phyloP scores from a whole-genome alignment of 2,888 invertebrate genomes.

The Lacanobia oleracea region DNA sequence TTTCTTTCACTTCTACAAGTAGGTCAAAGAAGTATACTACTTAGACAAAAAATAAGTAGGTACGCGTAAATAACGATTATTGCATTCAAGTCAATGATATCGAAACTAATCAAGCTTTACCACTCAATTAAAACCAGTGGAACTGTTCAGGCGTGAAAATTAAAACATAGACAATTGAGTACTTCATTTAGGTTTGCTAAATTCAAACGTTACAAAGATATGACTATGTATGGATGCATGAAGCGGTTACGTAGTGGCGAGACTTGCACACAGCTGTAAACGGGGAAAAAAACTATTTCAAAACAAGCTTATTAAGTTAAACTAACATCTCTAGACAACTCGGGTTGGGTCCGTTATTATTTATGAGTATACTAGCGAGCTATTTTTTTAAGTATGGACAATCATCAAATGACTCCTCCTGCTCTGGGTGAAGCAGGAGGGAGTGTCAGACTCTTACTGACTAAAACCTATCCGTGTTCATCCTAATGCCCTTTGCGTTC shows the following conservation, averaged over 20 bases:
- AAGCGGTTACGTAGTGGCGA: constrained; percentile 16
- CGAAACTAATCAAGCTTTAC: constrained; percentile 42
- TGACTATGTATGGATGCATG: constrained; percentile 9
- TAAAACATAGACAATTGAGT: constrained; percentile 18
- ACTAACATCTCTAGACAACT: constrained; percentile 22
- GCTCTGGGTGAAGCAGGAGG: too few species aligned
- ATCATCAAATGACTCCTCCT: too few species aligned
- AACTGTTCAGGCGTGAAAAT: constrained; percentile 36
- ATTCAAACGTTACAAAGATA: constrained; percentile 16
- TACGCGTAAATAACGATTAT: constrained; percentile 7
- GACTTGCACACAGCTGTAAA: constrained; percentile 18
- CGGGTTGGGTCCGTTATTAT: neutral
- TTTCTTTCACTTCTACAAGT: constrained; percentile 20
- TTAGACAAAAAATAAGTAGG: constrained; percentile 10
- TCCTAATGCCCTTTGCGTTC: too few species aligned
- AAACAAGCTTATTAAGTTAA: constrained; percentile 27
- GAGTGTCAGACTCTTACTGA: too few species aligned
- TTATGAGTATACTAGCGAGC: neutral
- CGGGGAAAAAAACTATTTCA: constrained; percentile 41
- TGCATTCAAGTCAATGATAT: constrained; percentile 48
- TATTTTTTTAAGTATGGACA: too few species aligned
- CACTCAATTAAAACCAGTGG: constrained; percentile 37
- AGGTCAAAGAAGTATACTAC: constrained; percentile 19
- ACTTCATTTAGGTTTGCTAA: constrained; percentile 28
- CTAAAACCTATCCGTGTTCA: too few species aligned